phyloP scores from a whole-genome alignment of 2,888 invertebrate species.

The Margaritifera margaritifera region DNA sequence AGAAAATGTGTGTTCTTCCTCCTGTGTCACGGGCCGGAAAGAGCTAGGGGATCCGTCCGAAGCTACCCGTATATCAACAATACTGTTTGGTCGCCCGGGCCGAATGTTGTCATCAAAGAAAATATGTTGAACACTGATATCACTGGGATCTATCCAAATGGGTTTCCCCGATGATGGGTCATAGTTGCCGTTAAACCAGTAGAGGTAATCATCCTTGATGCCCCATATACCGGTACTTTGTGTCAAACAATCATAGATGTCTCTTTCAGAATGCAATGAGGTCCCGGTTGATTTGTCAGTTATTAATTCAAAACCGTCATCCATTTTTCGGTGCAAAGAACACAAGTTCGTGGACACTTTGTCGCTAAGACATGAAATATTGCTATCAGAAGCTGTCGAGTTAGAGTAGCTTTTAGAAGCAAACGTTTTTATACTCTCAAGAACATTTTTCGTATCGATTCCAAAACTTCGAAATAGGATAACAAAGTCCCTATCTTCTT shows the following conservation, averaged over 20 bases:
- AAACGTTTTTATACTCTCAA: constrained; percentile 23
- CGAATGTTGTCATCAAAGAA: constrained; percentile 42
- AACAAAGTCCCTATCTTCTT: constrained; percentile 21
- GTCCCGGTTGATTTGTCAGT: not conserved
- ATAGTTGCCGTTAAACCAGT: constrained; percentile 29
- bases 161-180: constrained; percentile 34
- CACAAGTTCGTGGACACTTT: constrained; percentile 7
- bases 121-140: constrained; percentile 28
- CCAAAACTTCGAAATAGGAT: constrained; percentile 33
- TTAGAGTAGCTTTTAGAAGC: constrained; percentile 16
- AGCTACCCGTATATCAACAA: constrained; percentile 27
- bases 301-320: constrained; percentile 9
- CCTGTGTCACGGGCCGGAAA: constrained; percentile 18
- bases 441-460: constrained; percentile 26
- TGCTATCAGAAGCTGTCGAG: not conserved
- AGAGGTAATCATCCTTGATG: constrained; percentile 23
- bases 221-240: constrained; percentile 21
- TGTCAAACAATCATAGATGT: constrained; percentile 29
- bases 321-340: constrained; percentile 7
- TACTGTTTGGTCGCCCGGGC: constrained; percentile 32
- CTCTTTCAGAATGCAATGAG: constrained; percentile 17
- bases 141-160: constrained; percentile 25
- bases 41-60: constrained; percentile 4
- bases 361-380: constrained; percentile 9
- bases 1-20: constrained; percentile 27